Conservation (phyloP, 1,140 invertebrate species). For the Drosophila erecta region DNA sequence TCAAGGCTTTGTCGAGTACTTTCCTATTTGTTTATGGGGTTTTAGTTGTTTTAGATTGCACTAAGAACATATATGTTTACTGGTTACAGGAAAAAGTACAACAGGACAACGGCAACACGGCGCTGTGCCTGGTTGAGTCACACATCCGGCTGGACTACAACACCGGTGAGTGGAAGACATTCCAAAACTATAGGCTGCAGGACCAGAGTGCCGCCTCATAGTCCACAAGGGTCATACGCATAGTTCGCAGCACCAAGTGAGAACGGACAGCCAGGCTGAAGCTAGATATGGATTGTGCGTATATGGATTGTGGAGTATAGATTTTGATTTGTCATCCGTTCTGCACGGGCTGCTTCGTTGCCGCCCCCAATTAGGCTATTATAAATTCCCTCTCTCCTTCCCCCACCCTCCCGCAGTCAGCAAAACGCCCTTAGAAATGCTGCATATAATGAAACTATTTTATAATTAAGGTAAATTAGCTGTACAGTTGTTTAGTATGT, state of each 20-base stretch:
- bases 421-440: conserved; percentile 36
- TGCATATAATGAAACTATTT: conserved; percentile 69
- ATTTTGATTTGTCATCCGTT: conserved; percentile 57
- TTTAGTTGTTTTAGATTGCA: no score
- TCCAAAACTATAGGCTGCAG: conserved; percentile 89
- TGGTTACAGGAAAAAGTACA: conserved; percentile 87
- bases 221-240: conserved; percentile 77
- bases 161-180: conserved; percentile 93
- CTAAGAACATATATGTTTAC: background rate
- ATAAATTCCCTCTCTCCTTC: conserved; percentile 6
- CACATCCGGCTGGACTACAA: conserved; percentile 96
- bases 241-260: conserved; percentile 66
- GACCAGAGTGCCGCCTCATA: conserved; percentile 81
- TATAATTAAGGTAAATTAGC: conserved; percentile 78
- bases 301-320: conserved; percentile 29
- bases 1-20: no score
- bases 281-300: conserved; percentile 21
- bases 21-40: no score
- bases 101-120: conserved; percentile 87
- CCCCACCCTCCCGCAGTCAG: conserved; percentile 5
- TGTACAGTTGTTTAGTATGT: conserved; percentile 76
- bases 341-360: conserved; percentile 36
- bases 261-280: conserved; percentile 25
- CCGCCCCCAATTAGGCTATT: conserved; percentile 64
- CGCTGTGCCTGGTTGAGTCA: conserved; percentile 90